A percentile compares a stretch with the other conserved stretches of the same genome.
Conservation (phyloP, 2,888 invertebrate species). For the Stegana nigrithorax region DNA sequence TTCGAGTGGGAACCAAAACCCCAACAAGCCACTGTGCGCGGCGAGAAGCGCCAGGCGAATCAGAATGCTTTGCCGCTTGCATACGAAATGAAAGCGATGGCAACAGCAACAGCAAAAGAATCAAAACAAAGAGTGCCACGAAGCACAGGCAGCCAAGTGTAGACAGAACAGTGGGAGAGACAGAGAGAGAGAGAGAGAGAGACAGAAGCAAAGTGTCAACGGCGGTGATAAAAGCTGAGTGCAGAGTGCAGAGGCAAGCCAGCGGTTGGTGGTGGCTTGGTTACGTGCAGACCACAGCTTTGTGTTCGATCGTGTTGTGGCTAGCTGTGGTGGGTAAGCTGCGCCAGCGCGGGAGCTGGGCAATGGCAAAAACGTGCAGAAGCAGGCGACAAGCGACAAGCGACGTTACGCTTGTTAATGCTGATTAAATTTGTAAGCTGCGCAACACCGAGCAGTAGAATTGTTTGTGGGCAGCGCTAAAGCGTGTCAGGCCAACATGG, state of each 20-base stretch:
- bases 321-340: not conserved
- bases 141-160: not conserved
- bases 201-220: not conserved
- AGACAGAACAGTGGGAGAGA: not conserved
- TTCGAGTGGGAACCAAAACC: too few species aligned
- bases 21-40: constrained; percentile 46
- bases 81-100: constrained; percentile 52
- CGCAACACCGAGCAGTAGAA: constrained; percentile 44
- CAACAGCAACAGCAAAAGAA: too few species aligned
- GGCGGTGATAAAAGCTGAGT: not conserved
- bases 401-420: constrained; percentile 40
- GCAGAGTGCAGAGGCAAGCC: not conserved
- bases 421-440: constrained; percentile 62
- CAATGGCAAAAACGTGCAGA: not conserved
- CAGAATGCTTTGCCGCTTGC: constrained; percentile 45
- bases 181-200: not conserved
- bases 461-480: not conserved
- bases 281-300: not conserved
- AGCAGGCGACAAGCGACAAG: not conserved
- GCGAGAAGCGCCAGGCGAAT: constrained; percentile 28
- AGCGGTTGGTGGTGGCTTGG: not conserved
- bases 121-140: too few species aligned
- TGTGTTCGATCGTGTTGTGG: too few species aligned
- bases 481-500: not conserved
- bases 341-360: not conserved